Percentiles rank a stretch among this genome's conserved stretches.
Conservation (phyloP, 2,113 vertebrate genomes). For the Anoplopoma fimbria region DNA sequence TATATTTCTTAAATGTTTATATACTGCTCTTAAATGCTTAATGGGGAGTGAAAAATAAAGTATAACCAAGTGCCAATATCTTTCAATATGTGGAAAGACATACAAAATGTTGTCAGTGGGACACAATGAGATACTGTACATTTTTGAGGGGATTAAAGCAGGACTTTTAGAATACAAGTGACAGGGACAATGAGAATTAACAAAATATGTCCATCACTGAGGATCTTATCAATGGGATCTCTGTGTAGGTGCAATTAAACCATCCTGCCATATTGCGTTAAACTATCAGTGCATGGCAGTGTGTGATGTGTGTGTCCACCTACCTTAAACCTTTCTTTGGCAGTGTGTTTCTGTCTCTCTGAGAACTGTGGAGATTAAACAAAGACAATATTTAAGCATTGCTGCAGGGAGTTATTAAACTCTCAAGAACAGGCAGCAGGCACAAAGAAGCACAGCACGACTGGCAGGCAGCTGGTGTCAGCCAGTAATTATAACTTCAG, state of each 20-base stretch:
- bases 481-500: constrained; percentile 69
- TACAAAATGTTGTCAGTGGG: not conserved
- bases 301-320: constrained; percentile 25
- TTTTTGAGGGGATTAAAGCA: constrained; percentile 7
- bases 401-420: constrained; percentile 64
- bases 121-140: constrained; percentile 1
- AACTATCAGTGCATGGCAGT: constrained; percentile 9
- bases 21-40: not conserved
- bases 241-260: constrained; percentile 9
- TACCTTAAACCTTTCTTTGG: constrained; percentile 98
- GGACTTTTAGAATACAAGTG: constrained; percentile 1
- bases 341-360: constrained; percentile 92
- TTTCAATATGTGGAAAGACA: not conserved
- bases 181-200: constrained; percentile 27
- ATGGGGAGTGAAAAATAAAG: not conserved
- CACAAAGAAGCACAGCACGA: constrained; percentile 62
- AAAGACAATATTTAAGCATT: constrained; percentile 69
- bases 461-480: constrained; percentile 63
- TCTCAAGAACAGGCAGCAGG: constrained; percentile 43
- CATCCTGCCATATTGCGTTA: not conserved
- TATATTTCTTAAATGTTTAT: not conserved
- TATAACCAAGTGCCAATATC: not conserved
- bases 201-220: constrained; percentile 10
- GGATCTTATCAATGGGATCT: constrained; percentile 3
- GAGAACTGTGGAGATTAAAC: constrained; percentile 85